phyloP scores from a whole-genome alignment of 2,113 vertebrate species.

The Himantopus leucocephalus region DNA sequence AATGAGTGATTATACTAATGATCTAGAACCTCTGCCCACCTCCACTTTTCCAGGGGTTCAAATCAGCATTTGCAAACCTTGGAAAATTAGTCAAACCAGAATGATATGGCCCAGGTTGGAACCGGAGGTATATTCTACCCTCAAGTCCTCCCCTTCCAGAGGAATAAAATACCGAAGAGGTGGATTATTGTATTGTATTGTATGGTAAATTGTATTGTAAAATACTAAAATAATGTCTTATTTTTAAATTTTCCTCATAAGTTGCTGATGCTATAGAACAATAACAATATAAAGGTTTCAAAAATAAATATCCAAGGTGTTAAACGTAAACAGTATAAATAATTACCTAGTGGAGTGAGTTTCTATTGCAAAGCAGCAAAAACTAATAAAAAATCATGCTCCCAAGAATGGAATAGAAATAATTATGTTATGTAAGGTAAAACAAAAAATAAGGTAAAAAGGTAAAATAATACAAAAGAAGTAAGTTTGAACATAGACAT shows the following conservation, averaged over 20 bases:
- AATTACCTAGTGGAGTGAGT: neutral
- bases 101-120: neutral
- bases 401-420: neutral
- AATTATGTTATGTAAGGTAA: neutral
- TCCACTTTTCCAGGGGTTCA: neutral
- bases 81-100: neutral
- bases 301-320: neutral
- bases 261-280: neutral
- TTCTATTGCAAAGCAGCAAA: neutral
- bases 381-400: neutral
- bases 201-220: neutral
- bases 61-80: neutral
- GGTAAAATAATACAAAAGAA: neutral
- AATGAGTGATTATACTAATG: neutral
- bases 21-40: neutral
- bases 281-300: neutral
- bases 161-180: neutral
- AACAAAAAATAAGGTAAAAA: neutral
- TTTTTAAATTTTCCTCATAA: neutral
- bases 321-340: neutral
- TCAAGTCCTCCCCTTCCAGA: accelerated
- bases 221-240: neutral
- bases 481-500: neutral
- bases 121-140: neutral
- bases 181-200: neutral